phyloP scores from a whole-genome alignment of 2,113 vertebrate species.

The Amia ocellicauda region DNA sequence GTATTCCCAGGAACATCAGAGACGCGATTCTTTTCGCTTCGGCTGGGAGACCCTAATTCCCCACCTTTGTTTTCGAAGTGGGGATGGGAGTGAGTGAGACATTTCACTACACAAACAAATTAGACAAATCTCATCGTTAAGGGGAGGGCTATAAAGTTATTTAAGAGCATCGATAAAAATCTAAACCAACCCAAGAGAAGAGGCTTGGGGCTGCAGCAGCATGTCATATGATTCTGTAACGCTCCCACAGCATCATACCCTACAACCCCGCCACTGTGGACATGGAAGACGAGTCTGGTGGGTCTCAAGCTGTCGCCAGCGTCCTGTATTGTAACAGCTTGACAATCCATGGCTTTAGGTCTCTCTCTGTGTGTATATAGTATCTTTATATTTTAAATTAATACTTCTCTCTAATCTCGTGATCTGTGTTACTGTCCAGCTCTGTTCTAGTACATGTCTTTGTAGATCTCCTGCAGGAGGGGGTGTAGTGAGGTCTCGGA shows the following conservation, averaged over 20 bases:
- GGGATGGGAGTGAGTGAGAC: too few relatives aligned
- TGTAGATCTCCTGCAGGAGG: constrained; percentile 96
- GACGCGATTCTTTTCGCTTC: too few relatives aligned
- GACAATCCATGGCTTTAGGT: neutral
- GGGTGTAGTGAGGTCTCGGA: constrained; percentile 92
- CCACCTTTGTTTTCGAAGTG: too few relatives aligned
- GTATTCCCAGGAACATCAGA: too few relatives aligned
- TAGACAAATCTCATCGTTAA: too few relatives aligned
- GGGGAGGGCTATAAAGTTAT: constrained; percentile 11
- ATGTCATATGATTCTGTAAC: constrained; percentile 10
- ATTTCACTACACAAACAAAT: too few relatives aligned
- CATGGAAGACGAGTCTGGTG: neutral
- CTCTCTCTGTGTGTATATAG: neutral
- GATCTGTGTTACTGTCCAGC: neutral
- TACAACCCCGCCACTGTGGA: neutral
- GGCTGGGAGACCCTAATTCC: too few relatives aligned
- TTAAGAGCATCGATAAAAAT: constrained; percentile 17
- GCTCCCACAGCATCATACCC: neutral
- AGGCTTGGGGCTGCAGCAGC: constrained; percentile 11
- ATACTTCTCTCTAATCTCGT: constrained; percentile 14
- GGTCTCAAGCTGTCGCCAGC: neutral
- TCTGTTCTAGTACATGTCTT: constrained; percentile 89
- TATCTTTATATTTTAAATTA: constrained; percentile 11
- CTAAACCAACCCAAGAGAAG: neutral
- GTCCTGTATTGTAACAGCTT: constrained; percentile 19